Evolutionary conservation across 2,888 invertebrate species (phyloP).

Genomic region (Pycnomerus fuliginosus): DNA sequence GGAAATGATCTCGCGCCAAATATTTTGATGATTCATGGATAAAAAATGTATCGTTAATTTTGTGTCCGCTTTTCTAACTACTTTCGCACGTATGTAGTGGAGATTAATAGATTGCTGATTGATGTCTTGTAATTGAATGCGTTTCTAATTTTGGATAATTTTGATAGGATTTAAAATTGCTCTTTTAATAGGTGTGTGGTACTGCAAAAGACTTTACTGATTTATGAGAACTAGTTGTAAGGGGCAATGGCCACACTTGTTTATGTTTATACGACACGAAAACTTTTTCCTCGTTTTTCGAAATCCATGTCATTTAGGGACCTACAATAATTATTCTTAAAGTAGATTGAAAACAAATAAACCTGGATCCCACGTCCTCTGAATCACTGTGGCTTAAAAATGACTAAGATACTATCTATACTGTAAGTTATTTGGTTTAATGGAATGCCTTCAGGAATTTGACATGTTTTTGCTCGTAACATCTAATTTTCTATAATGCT

Average conservation of each 20-base stretch:
- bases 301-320: no score
- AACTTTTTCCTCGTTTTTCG: conserved; percentile 5
- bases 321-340: conserved; percentile 16
- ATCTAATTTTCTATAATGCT: no score
- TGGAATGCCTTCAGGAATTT: conserved; percentile 14
- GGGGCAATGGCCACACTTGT: conserved; percentile 23
- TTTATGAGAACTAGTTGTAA: no score
- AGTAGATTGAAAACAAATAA: conserved; percentile 32
- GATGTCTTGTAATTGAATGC: no score
- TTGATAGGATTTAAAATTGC: no score
- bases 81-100: conserved; percentile 10
- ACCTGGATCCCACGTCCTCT: conserved; percentile 29
- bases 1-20: conserved; percentile 22
- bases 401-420: conserved; percentile 28
- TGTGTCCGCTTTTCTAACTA: conserved; percentile 12
- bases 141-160: no score
- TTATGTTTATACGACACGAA: conserved; percentile 13
- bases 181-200: no score
- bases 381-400: conserved; percentile 30
- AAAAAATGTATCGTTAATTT: conserved; percentile 19
- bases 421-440: conserved; percentile 10
- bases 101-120: neutral
- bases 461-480: no score
- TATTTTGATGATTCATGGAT: conserved; percentile 22
- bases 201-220: no score